Base-by-base conservation (phyloP, 1,140 invertebrate genomes). In the Sesamia nonagrioides region DNA sequence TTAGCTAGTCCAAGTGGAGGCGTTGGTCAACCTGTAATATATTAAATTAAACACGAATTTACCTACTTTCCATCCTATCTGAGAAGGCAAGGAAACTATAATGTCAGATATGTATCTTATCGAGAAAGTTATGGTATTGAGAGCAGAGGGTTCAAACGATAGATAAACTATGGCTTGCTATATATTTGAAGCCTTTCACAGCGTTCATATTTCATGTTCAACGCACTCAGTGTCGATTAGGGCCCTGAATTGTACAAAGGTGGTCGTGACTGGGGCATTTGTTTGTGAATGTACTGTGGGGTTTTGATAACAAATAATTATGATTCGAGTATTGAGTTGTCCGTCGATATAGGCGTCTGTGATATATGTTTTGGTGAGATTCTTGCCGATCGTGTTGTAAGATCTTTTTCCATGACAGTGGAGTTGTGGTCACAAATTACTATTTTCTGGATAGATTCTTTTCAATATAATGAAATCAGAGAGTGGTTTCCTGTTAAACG, bases 21-120 rank as follows among this genome's bases (percentile, higher is more conserved):
- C 37, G 45, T 71, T 37, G 27, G 15, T 54, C 27, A 35, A 6
- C 40, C 6, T n/a, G 33, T 48, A 18, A 35, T 33, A 54, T 21
- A 35, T 42, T 71, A 71, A 71, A 71, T 71, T 17, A 54, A 45
- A 54, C 50, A 71, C 68, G 42, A 52, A 37, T 71, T 71, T 71
- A 54, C 68, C 68, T 18, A 71, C 45, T 54, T 71, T 52, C 63
- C 63, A 45, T 48, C 40, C 42, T 69, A 69, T 50, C 40, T 1
- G 17, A 69, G 18, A 42, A 45, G 9, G 48, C 18, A 71, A 54
- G 68, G 50, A 54, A 71, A 71, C 68, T 71, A 37, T 54, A 71
- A 71, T 71, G 68, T 54, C 45, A 71, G 68, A 71, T 71, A 71
- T 71, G 45, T 52, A 71, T 71, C 68, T 71, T 52, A 71, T 71